Evolutionary conservation across 1,140 invertebrate genomes (phyloP), one percentile per base, ranked within the genome.

Genomic region (Lutraria rhynchaena): DNA sequence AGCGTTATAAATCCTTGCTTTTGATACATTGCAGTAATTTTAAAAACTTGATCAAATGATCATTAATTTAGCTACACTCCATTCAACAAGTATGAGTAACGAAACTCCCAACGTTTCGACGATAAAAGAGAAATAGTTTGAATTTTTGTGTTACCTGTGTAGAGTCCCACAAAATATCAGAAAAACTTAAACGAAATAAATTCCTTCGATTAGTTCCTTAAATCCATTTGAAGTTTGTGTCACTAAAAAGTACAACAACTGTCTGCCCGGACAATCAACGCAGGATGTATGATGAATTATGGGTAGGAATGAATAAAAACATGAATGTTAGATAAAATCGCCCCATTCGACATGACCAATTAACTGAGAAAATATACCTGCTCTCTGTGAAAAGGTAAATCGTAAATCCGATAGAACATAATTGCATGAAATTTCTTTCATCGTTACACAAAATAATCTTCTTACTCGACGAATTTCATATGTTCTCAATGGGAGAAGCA

Each of bases 311-410:
- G 51, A 58, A 60, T 44, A 53, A 67, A 55, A 77, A 63, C 44
- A 63, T 67, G 60, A 77, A 46, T 29, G 24, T 51, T 55, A 77
- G 75, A 77, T 77, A 67, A 65, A 67, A 67, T 67, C 51, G 49
- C 22, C 60, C 49, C 46, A 55, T 67, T 63, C 60, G 75, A 63
- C 44, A 77, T 77, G 75, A 77, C 75, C 75, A 77, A 77, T 77
- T 77, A 77, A 77, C 75, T 77, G 41, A 58, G 75, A 77, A 77
- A 77, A 77, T 77, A 67, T 58, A 51, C 35, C 29, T 33, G 27
- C 41, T 49, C 29, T 35, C 35, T 58, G 24, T 46, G 15, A 51
- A n/a, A 75, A 58, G 41, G 57, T 61, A 75, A 75, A 75, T 75
- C 57, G 57, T 41, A 75, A 75, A 61, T 61, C 55, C 55, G 55